Evolutionary conservation across 2,888 invertebrate genomes (phyloP).

Genomic region (Coleophora flavipennella): DNA sequence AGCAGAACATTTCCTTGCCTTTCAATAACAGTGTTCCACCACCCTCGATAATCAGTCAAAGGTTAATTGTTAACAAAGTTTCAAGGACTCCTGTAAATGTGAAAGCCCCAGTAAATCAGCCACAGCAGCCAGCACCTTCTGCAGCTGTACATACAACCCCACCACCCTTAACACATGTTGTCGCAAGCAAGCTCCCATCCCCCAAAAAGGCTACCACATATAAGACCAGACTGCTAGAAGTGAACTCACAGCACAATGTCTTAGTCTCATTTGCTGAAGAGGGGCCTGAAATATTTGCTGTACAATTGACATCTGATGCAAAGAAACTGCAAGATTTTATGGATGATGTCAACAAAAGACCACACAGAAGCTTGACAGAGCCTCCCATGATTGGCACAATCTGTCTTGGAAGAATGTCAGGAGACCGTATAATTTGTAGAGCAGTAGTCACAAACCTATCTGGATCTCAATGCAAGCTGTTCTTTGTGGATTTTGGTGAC

Average conservation of each 20-base stretch:
- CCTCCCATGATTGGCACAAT: conserved; percentile 83
- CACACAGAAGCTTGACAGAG: conserved; percentile 74
- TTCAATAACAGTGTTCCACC: conserved; percentile 43
- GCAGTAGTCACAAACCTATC: conserved; percentile 83
- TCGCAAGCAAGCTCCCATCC: conserved; percentile 30
- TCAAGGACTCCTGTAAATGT: conserved; percentile 47
- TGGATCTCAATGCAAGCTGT: conserved; percentile 81
- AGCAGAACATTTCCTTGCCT: conserved; percentile 43
- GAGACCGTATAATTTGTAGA: conserved; percentile 79
- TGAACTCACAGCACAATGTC: conserved; percentile 75
- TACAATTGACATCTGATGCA: conserved; percentile 77
- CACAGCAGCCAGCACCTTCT: conserved; percentile 29
- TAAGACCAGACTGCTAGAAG: conserved; percentile 61
- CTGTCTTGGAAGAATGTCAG: conserved; percentile 81
- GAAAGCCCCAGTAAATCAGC: conserved; percentile 45
- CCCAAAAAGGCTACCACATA: conserved; percentile 66
- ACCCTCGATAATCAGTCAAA: conserved; percentile 43
- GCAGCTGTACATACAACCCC: conserved; percentile 16
- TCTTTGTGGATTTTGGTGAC: conserved; percentile 87
- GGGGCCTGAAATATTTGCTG: conserved; percentile 83
- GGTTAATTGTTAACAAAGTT: conserved; percentile 42
- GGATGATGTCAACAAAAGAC: conserved; percentile 78
- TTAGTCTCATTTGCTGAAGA: conserved; percentile 85
- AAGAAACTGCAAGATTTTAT: conserved; percentile 77
- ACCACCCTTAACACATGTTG: conserved; percentile 18